These are phyloP conservation scores for Andrena minutula DNA, from an alignment of 2,888 invertebrate genomes.

Conservation along the genomic window DNA sequence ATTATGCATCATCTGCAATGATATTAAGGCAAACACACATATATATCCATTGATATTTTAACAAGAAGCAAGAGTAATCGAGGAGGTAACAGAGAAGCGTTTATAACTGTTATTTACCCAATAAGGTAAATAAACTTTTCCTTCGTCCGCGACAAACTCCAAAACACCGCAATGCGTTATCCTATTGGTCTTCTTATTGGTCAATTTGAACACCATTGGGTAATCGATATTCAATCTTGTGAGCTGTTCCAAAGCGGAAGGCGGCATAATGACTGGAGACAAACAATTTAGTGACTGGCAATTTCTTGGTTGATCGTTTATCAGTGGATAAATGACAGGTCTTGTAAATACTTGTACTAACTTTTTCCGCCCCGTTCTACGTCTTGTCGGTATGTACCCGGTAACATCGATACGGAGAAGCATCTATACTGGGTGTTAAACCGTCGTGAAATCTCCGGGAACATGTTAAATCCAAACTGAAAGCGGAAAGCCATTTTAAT, in stretches of 20 bases:
- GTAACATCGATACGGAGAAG: constrained; percentile 97
- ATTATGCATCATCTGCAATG: constrained; percentile 97
- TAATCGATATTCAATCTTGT: constrained; percentile 98
- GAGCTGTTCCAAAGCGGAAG: constrained; percentile 96
- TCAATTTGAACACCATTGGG: constrained; percentile 99
- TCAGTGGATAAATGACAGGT: not conserved
- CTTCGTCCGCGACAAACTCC: constrained; percentile 99
- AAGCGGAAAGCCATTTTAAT: constrained; percentile 83
- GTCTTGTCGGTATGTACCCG: constrained; percentile 96
- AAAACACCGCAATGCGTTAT: constrained; percentile 98
- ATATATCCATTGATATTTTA: not conserved
- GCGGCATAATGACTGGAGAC: constrained; percentile 97
- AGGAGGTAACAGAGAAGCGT: constrained; percentile 15
- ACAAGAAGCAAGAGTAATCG: not conserved
- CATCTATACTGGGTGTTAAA: constrained; percentile 95
- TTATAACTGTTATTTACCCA: constrained; percentile 90
- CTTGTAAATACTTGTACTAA: constrained; percentile 84
- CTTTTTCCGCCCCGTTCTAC: constrained; percentile 99
- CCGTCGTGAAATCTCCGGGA: constrained; percentile 92
- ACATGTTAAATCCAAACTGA: constrained; percentile 96
- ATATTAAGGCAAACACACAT: constrained; percentile 40
- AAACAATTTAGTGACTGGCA: constrained; percentile 22
- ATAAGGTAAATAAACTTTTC: constrained; percentile 98
- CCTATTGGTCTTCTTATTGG: constrained; percentile 93
- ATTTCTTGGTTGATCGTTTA: not conserved